Percentiles rank a stretch among this genome's conserved stretches.
Conservation (phyloP, 2,888 invertebrate genomes). For the Calliopum simillimum region DNA sequence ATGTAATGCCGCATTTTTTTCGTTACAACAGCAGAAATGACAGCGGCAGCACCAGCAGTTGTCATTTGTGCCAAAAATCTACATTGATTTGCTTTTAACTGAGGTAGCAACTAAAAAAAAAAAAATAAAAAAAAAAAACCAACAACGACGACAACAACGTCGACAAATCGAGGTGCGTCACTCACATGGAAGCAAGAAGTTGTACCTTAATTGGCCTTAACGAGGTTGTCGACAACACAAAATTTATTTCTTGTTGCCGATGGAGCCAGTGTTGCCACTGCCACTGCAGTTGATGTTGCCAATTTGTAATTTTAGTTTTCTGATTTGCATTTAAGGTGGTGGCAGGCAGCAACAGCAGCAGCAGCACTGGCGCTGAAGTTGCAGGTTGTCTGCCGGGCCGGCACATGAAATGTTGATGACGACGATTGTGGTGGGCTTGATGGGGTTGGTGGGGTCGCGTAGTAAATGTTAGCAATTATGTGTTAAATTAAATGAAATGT, state of each 20-base stretch:
- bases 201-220: conserved; percentile 13
- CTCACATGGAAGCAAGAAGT: not conserved
- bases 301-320: not conserved
- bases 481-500: conserved; percentile 29
- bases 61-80: conserved; percentile 4
- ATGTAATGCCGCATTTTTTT: not conserved
- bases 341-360: not conserved
- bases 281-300: not conserved
- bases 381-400: not conserved
- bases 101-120: too few relatives aligned
- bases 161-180: conserved; percentile 6
- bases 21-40: not conserved
- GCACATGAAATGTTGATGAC: not conserved
- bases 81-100: conserved; percentile 7
- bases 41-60: not conserved
- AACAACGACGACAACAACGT: too few relatives aligned
- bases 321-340: not conserved
- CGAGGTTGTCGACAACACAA: conserved; percentile 13
- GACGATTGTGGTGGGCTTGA: too few relatives aligned
- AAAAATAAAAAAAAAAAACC: too few relatives aligned
- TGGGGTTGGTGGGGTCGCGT: too few relatives aligned
- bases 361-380: conserved; percentile 8
- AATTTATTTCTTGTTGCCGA: conserved; percentile 17
- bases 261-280: not conserved
- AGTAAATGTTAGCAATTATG: conserved; percentile 12